These are phyloP conservation scores for Acestrorhynchus altus DNA, from an alignment of 2,797 vertebrate genomes.

Conservation along the genomic window DNA sequence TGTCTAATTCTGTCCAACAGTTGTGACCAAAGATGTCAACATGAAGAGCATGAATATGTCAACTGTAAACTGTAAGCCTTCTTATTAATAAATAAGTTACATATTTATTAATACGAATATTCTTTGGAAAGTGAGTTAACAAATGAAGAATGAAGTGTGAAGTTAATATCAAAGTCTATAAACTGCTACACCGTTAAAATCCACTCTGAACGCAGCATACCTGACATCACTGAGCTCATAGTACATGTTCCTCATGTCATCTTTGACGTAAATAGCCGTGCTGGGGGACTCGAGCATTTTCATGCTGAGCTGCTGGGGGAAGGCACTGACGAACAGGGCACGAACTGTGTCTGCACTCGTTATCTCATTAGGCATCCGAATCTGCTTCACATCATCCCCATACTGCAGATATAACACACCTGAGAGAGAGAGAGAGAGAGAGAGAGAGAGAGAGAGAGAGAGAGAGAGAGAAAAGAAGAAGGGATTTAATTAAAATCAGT, in stretches of 20 bases:
- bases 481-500: too few species aligned
- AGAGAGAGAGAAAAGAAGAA: background rate
- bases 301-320: slow-evolving; percentile 96
- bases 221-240: slow-evolving; percentile 94
- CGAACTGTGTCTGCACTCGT: slow-evolving; percentile 94
- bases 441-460: background rate
- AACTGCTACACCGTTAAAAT: background rate
- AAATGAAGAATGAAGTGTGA: too few species aligned
- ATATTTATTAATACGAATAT: too few species aligned
- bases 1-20: too few species aligned
- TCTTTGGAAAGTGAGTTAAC: too few species aligned
- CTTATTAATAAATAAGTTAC: too few species aligned
- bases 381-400: slow-evolving; percentile 84
- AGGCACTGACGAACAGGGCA: slow-evolving; percentile 98
- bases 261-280: slow-evolving; percentile 95
- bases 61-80: too few species aligned
- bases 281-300: slow-evolving; percentile 96
- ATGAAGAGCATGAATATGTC: too few species aligned
- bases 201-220: slow-evolving; percentile 70
- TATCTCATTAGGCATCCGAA: slow-evolving; percentile 98
- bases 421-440: slow-evolving; percentile 19
- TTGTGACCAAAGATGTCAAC: too few species aligned
- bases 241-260: slow-evolving; percentile 95
- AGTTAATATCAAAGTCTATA: too few species aligned
- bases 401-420: slow-evolving; percentile 60